A percentile compares a stretch with the other conserved stretches of the same genome.
These are phyloP conservation scores for Lagodon rhomboides DNA, from an alignment of 2,797 vertebrate genomes.

Conservation along the genomic window DNA sequence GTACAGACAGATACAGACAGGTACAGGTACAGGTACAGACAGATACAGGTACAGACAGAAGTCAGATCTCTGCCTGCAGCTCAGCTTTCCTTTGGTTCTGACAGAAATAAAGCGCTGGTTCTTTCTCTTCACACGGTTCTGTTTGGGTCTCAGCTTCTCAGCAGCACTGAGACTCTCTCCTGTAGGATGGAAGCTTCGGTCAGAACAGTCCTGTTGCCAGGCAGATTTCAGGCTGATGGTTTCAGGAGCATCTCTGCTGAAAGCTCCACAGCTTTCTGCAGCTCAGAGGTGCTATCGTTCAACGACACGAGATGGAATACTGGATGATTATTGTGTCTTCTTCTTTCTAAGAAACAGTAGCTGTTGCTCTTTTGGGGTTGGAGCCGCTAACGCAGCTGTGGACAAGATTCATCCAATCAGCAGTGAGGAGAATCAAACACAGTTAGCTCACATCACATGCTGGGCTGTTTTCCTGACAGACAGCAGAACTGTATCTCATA, in stretches of 20 bases:
- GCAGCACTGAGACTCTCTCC: slow-evolving; percentile 4
- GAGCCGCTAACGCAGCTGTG: no score
- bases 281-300: slow-evolving; percentile 10
- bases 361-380: neutral
- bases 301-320: neutral
- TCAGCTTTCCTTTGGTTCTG: neutral
- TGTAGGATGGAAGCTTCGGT: slow-evolving; percentile 33
- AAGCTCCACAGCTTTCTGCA: neutral
- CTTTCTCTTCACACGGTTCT: neutral
- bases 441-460: no score
- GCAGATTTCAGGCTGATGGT: slow-evolving; percentile 5
- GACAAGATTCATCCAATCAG: no score
- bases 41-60: neutral
- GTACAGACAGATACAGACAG: no score
- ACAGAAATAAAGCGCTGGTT: neutral
- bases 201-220: slow-evolving; percentile 39
- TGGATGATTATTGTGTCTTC: slow-evolving; percentile 7
- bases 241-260: slow-evolving; percentile 34
- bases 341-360: slow-evolving; percentile 2
- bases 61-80: neutral
- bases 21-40: fast-evolving
- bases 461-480: no score
- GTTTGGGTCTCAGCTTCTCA: slow-evolving; percentile 22
- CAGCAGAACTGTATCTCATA: no score
- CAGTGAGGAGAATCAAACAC: no score